These are phyloP conservation scores for Ochropleura plecta DNA, from an alignment of 2,888 invertebrate genomes.

Conservation along the genomic window DNA sequence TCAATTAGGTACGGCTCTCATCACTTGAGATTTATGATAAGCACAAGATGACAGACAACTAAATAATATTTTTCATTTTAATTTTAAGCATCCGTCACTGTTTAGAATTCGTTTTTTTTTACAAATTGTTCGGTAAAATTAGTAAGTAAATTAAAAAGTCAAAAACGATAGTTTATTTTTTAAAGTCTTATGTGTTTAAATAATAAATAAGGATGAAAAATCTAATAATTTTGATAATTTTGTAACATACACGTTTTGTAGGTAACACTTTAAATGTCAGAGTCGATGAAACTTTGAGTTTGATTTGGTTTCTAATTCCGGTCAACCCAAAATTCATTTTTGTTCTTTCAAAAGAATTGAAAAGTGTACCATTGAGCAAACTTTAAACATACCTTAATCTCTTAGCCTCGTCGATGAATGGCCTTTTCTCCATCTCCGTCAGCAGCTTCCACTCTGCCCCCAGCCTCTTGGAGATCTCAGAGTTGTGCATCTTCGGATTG, in stretches of 20 bases:
- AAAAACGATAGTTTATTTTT: neutral
- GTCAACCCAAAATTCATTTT: neutral
- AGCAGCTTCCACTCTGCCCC: slow-evolving; percentile 97
- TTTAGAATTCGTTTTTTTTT: neutral
- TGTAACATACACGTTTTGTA: neutral
- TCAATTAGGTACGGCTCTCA: neutral
- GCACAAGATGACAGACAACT: neutral
- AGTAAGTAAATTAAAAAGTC: neutral
- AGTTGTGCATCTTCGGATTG: slow-evolving; percentile 98
- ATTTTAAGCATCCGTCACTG: neutral
- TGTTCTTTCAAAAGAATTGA: neutral
- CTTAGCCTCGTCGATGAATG: slow-evolving; percentile 97
- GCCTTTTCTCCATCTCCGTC: slow-evolving; percentile 96
- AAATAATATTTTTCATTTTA: neutral
- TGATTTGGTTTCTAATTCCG: neutral
- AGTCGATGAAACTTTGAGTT: neutral
- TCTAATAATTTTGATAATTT: neutral
- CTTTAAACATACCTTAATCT: slow-evolving; percentile 92
- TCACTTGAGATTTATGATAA: neutral
- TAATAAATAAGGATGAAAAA: neutral
- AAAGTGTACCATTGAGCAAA: no score
- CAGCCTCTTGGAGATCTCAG: slow-evolving; percentile 96
- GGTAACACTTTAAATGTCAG: neutral
- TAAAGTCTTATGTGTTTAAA: neutral
- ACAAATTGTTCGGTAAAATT: neutral